Evolutionary conservation across 2,888 invertebrate genomes (phyloP), one percentile per base, ranked within the genome.

Genomic region (Dioctria rufipes): DNA sequence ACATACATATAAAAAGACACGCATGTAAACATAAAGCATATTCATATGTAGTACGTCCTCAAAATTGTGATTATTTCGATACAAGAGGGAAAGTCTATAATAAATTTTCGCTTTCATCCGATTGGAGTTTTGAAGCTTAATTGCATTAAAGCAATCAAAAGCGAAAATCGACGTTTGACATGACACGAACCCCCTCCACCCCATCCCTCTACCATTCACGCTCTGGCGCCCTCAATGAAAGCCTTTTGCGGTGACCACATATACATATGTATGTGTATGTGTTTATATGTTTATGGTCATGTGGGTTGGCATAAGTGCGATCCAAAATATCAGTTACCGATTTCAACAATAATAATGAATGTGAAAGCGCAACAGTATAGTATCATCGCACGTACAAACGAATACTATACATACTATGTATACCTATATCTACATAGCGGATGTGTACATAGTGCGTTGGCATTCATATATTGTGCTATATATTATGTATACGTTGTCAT

Each of bases 241-340:
- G 54, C 13, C 73, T 25, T 25, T 58, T 73, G 58, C 58, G 54
- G 73, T 73, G 58, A 60, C 60, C 73, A 40, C 58, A 60, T 58
- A 13, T 73, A 25, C 25, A 25, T 25, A 25, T 25, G 25, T 25
- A 25, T 25, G 25, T 2, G 25, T 25, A 25, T 25, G 25, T 25
- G 25, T 25, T 25, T 25, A 2, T 25, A 25, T 25, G 73, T 60
- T 58, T 25, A 25, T 73, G 73, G 71, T 71, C 58, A 11, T 73
- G 58, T 73, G 25, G 25, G 73, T 60, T 13, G 25, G 73, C 73
- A 60, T 73, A 60, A 58, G 60, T 60, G 25, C 25, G 54, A 73
- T 73, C 40, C 73, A 73, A 73, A 73, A 73, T 73, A 73, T 73
- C 73, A 73, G 73, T 73, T 73, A 73, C 73, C 73, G 60, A 73